Percentiles rank a stretch among this genome's conserved stretches.
phyloP scores from a whole-genome alignment of 2,888 invertebrate genomes.

The Sarcophaga subvicina region DNA sequence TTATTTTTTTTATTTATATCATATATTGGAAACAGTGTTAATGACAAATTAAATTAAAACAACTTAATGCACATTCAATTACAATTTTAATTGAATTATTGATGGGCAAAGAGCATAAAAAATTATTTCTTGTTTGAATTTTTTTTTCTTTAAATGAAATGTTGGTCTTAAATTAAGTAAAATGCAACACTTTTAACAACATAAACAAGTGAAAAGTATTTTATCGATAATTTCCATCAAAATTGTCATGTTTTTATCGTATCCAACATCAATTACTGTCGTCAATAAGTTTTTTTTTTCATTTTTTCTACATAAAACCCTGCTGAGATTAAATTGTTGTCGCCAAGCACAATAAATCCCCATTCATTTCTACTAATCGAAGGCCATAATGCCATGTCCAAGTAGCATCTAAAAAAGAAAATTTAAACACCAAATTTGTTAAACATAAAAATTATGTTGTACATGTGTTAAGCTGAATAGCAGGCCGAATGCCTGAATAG shows the following conservation, averaged over 20 bases:
- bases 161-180: not conserved
- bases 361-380: constrained; percentile 37
- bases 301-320: not conserved
- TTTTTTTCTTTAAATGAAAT: not conserved
- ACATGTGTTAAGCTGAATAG: not conserved
- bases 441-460: not conserved
- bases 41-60: not conserved
- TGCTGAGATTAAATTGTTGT: constrained; percentile 47
- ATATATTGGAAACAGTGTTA: not conserved
- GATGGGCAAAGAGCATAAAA: not conserved
- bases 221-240: not conserved
- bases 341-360: constrained; percentile 52
- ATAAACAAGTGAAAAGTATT: not conserved
- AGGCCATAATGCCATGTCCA: constrained; percentile 39
- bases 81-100: not conserved
- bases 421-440: constrained; percentile 30
- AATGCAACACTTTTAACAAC: constrained; percentile 1
- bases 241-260: not conserved
- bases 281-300: constrained; percentile 38
- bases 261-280: constrained; percentile 17
- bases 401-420: constrained; percentile 32
- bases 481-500: not conserved
- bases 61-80: not conserved
- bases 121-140: not conserved
- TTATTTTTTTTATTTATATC: not conserved